A percentile compares a stretch with the other conserved stretches of the same genome.
Conservation (phyloP, 1,140 invertebrate species). For the Acromyrmex echinatior region DNA sequence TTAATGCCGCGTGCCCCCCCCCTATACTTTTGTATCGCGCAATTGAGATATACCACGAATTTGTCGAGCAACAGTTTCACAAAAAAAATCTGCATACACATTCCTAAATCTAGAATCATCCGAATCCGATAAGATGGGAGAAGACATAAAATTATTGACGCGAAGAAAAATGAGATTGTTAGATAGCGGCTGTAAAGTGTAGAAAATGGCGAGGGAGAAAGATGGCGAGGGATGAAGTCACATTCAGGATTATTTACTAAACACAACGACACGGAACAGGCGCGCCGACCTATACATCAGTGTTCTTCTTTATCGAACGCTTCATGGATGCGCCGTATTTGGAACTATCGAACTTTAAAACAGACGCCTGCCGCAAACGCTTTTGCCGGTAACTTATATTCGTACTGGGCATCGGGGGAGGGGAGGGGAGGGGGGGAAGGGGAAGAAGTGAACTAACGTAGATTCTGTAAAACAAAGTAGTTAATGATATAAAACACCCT, state of each 20-base stretch:
- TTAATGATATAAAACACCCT: not conserved
- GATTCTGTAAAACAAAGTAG: slow-evolving; percentile 3
- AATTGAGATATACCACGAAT: not conserved
- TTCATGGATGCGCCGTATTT: slow-evolving; percentile 72
- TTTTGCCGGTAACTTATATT: slow-evolving; percentile 1
- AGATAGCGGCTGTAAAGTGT: not conserved
- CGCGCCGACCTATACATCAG: slow-evolving; percentile 81
- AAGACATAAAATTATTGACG: not conserved
- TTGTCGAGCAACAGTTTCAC: not conserved
- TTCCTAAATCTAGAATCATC: not conserved
- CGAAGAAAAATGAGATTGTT: not conserved
- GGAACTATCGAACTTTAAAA: slow-evolving; percentile 75
- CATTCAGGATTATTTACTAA: slow-evolving; percentile 81
- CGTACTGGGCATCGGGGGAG: no score
- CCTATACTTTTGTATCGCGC: not conserved
- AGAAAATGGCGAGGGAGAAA: slow-evolving; percentile 48
- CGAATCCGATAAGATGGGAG: no score
- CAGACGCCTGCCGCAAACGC: slow-evolving; percentile 8
- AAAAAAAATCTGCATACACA: not conserved
- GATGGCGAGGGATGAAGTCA: slow-evolving; percentile 63
- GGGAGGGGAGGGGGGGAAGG: no score
- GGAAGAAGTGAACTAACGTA: not conserved
- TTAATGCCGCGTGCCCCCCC: not conserved
- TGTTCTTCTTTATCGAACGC: slow-evolving; percentile 76
- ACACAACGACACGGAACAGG: slow-evolving; percentile 82